phyloP scores from a whole-genome alignment of 1,140 invertebrate genomes.

The Trichomalopsis sarcophagae region DNA sequence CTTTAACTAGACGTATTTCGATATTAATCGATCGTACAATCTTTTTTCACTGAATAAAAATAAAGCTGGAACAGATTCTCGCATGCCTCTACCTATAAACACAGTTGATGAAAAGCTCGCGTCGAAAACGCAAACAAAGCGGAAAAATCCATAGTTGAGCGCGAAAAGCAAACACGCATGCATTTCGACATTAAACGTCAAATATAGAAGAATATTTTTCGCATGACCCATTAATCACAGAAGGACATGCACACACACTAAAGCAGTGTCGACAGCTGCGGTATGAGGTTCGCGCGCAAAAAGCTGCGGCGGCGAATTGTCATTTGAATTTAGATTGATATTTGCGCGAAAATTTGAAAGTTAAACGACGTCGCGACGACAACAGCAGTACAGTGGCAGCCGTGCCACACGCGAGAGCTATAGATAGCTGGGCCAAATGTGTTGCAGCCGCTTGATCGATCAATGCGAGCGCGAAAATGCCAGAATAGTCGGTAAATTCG shows the following conservation, averaged over 20 bases:
- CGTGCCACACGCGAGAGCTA: background rate
- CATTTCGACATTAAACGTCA: background rate
- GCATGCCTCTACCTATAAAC: too few relatives aligned
- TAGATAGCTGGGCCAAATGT: background rate
- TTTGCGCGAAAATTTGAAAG: slow-evolving; percentile 39
- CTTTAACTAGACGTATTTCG: too few relatives aligned
- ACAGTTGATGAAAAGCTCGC: background rate
- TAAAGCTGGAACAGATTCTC: too few relatives aligned
- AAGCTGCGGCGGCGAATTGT: background rate
- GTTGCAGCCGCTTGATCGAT: background rate
- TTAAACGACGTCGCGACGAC: background rate
- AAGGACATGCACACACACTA: background rate
- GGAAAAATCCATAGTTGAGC: background rate
- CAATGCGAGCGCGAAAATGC: background rate
- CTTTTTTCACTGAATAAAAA: too few relatives aligned
- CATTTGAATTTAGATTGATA: slow-evolving; percentile 45
- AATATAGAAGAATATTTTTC: slow-evolving; percentile 22
- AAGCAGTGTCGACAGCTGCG: background rate
- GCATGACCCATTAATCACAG: slow-evolving; percentile 19
- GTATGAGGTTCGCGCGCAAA: background rate
- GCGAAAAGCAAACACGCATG: background rate
- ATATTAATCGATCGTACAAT: too few relatives aligned
- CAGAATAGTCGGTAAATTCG: background rate
- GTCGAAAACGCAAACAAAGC: background rate
- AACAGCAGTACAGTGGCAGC: background rate